Base-by-base conservation (phyloP, 2,113 vertebrate genomes). In the Thermophis baileyi region DNA sequence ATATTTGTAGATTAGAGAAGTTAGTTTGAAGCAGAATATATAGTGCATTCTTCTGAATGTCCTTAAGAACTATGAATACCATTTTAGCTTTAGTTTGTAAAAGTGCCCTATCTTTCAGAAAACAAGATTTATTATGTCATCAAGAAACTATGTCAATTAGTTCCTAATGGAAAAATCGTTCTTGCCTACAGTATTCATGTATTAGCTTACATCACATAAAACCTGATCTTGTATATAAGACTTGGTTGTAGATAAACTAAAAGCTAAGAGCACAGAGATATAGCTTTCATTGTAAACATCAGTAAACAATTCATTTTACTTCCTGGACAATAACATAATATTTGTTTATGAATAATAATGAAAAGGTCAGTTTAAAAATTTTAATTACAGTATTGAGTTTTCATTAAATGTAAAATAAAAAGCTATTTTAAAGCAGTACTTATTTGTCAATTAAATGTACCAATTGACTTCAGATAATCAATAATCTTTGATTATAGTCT, bases 51-150 rank as follows among this genome's bases (percentile, higher is more conserved):
- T 91, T 95, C 94, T 50, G 22, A 85, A 93, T 90, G 49, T 95
- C 95, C 25, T 91, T 63, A 81, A 92, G 94, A 95, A 44, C 54
- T 20, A 1, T 14, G 25, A 95, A 94, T 92, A 88, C 91, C 90
- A 90, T 92, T 96, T 74, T 90, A 96, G 93, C 20, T 63, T 54
- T 95, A 95, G 95, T 96, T 91, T 96, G 92, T 25, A 57, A 92
- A 94, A 96, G 54, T 91, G 94, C 94, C 96, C 96, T 95, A 63
- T 89, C 95, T 95, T 94, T 16, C 7, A 16, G 91, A 94, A 96
- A 96, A 95, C 96, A 96, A 93, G 93, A 95, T 95, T 95, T 94
- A 93, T 96, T 94, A 96, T 94, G 95, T 97, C 96, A 97, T 55
- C 94, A 96, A 95, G 96, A 97, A 97, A 96, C 94, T 96, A 93